These are phyloP conservation scores for Porphyrio hochstetteri DNA, from an alignment of 2,113 vertebrate species.

Conservation along the genomic window DNA sequence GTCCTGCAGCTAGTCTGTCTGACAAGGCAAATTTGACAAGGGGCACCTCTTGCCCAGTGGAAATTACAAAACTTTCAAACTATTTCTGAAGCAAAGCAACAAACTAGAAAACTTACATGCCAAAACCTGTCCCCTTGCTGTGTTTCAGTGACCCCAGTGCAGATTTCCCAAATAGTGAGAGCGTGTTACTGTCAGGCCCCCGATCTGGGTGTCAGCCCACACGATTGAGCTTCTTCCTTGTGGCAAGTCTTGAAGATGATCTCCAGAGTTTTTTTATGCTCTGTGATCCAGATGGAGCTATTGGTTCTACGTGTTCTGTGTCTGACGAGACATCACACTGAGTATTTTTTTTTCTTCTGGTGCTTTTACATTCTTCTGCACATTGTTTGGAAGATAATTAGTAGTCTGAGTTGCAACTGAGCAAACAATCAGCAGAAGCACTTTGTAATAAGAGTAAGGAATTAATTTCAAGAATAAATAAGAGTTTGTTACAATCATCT, in stretches of 20 bases:
- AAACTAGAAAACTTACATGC: neutral
- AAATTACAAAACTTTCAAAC: neutral
- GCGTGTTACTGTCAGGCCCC: neutral
- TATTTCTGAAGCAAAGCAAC: neutral
- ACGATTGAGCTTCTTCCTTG: neutral
- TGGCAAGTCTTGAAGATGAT: neutral
- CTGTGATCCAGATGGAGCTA: neutral
- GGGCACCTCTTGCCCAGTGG: neutral
- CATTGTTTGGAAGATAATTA: neutral
- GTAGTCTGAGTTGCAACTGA: neutral
- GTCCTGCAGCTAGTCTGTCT: neutral
- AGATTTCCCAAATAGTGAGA: neutral
- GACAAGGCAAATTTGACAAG: neutral
- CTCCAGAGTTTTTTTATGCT: neutral
- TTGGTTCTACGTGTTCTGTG: neutral
- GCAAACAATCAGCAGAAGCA: neutral
- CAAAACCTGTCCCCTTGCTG: neutral
- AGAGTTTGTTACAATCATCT: neutral
- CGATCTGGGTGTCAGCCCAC: accelerated
- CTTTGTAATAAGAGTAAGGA: neutral
- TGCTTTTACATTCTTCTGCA: neutral
- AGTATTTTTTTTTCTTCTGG: neutral
- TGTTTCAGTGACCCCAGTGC: neutral
- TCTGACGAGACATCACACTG: neutral
- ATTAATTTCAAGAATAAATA: neutral